Percentiles rank a stretch among this genome's conserved stretches.
These are phyloP conservation scores for Crotalus tigris DNA, from an alignment of 2,113 vertebrate species.

Conservation along the genomic window DNA sequence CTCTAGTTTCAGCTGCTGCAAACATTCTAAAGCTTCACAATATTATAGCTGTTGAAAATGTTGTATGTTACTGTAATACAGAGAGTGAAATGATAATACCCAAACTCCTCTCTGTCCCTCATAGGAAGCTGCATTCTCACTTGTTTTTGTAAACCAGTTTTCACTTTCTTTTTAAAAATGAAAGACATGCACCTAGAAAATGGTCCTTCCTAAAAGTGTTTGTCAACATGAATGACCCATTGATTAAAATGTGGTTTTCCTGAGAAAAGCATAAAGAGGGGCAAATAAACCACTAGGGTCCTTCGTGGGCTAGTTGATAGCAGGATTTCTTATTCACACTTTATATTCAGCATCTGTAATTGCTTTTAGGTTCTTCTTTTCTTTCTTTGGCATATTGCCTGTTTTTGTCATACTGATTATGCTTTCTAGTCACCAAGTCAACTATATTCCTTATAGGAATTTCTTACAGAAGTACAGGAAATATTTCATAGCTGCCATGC, in stretches of 20 bases:
- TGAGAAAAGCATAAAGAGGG: neutral
- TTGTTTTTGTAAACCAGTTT: neutral
- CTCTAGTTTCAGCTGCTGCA: neutral
- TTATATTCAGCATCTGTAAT: rapidly evolving
- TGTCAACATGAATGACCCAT: neutral
- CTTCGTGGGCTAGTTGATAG: rapidly evolving
- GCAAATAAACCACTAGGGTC: neutral
- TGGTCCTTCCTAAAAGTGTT: neutral
- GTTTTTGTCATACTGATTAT: neutral
- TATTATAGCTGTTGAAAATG: neutral
- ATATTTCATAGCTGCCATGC: neutral
- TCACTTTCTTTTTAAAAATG: neutral
- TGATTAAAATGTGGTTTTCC: neutral
- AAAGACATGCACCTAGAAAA: neutral
- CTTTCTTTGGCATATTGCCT: rapidly evolving
- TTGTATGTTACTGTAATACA: neutral
- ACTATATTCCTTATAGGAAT: neutral
- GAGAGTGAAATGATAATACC: neutral
- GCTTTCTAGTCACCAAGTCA: rapidly evolving
- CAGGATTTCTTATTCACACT: neutral
- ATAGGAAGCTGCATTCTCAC: neutral
- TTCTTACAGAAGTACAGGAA: neutral
- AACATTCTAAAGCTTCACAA: neutral
- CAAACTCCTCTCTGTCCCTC: neutral
- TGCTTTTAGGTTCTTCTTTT: neutral